Percentiles rank a stretch among this genome's conserved stretches.
Conservation (phyloP, 2,888 invertebrate species). For the Zaprionus bogoriensis region DNA sequence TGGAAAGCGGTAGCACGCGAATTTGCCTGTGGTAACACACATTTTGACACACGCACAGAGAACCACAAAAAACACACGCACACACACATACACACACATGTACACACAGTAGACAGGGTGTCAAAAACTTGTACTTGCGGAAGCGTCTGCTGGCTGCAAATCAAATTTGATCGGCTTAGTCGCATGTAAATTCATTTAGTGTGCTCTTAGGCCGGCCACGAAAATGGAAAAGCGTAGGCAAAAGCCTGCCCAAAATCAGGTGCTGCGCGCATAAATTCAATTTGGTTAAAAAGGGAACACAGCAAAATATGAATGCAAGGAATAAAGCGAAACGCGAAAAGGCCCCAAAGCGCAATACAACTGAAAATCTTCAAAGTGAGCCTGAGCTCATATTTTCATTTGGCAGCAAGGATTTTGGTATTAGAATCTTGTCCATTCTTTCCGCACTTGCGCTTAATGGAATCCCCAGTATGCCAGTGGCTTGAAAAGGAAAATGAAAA, state of each 20-base stretch:
- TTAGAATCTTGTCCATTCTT: too few relatives aligned
- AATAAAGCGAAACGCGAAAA: neutral
- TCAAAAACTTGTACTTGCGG: slow-evolving; percentile 12
- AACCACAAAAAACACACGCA: too few relatives aligned
- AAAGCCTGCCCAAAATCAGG: slow-evolving; percentile 27
- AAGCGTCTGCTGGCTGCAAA: slow-evolving; percentile 32
- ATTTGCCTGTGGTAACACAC: slow-evolving; percentile 20
- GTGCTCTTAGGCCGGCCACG: slow-evolving; percentile 45
- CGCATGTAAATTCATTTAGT: slow-evolving; percentile 63
- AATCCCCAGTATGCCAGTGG: too few relatives aligned
- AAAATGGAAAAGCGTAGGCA: slow-evolving; percentile 23
- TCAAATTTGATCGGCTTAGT: slow-evolving; percentile 69
- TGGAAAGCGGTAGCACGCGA: slow-evolving; percentile 27
- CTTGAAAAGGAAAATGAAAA: too few relatives aligned
- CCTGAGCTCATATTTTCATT: slow-evolving; percentile 33
- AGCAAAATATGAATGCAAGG: slow-evolving; percentile 13
- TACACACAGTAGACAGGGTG: neutral
- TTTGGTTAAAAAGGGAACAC: slow-evolving; percentile 18
- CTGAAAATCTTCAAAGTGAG: slow-evolving; percentile 46
- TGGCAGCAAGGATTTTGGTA: slow-evolving; percentile 28
- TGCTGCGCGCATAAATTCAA: slow-evolving; percentile 47
- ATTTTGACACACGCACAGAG: slow-evolving; percentile 31
- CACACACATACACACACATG: neutral
- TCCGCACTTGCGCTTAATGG: too few relatives aligned
- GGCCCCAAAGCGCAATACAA: slow-evolving; percentile 25